Base-by-base conservation (phyloP, 2,797 vertebrate genomes). In the Argyrosomus regius region DNA sequence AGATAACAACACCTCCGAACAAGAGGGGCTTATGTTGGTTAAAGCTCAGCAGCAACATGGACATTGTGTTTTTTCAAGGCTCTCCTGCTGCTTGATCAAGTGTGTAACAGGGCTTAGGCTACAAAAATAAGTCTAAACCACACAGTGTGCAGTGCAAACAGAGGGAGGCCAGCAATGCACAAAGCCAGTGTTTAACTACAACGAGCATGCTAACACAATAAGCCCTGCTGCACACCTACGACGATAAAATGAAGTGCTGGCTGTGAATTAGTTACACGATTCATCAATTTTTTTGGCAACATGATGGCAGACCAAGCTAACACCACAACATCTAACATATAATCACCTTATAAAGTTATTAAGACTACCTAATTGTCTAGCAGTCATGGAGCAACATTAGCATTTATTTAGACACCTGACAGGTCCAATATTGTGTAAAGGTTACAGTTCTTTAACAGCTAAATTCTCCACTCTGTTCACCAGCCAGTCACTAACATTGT, bases 71-170 rank as follows among this genome's bases (percentile, higher is more conserved):
- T 77, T 71, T 71, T 69, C 28, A 72, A 64, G 68, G 71, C 58
- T 63, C 60, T 66, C 13, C 28, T 54, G 66, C 70, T 72, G 86
- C 57, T 84, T 16, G 52, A 84, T 77, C 3, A 54, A 83, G 77
- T 75, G 84, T 70, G 26, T 78, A 90, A 86, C 60, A 67, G 53
- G 70, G 68, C 63, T 88, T 75, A 77, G 41, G 61, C 73, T 81
- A 26, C 57, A 67, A 84, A 81, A 89, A 90, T 49, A 88, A 69
- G 20, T 26, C 50, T 2, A 7, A 68, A 78, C 60, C 74, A 54
- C 84, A 73, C 18, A 39, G 69, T 66, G 83, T 54, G 72, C 31
- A 46, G 60, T 20, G 70, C 58, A 71, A 46, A 68, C 66, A 53
- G 50, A 72, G 65, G 64, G 56, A 65, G 65, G 80, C 22, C 22